phyloP scores from a whole-genome alignment of 2,888 invertebrate genomes.

The Aelia acuminata region DNA sequence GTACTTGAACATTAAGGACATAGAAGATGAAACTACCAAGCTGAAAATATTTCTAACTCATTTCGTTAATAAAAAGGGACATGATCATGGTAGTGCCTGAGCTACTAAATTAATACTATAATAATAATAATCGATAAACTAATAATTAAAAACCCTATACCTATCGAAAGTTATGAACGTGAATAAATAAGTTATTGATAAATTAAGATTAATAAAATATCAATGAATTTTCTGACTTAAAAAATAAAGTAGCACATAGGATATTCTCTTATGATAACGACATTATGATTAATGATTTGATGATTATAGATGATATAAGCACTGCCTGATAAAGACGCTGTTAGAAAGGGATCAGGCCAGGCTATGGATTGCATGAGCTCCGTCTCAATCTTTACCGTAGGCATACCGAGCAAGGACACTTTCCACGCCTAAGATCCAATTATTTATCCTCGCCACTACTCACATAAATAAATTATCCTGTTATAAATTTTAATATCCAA shows the following conservation, averaged over 20 bases:
- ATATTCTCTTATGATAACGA: too few species aligned
- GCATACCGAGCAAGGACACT: conserved; percentile 49
- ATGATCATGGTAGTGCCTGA: too few species aligned
- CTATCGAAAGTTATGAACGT: too few species aligned
- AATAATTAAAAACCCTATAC: too few species aligned
- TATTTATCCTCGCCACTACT: neutral
- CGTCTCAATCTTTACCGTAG: conserved; percentile 1
- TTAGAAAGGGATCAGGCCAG: neutral
- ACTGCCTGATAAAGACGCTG: neutral
- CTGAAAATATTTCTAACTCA: too few species aligned
- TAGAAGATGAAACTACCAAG: too few species aligned
- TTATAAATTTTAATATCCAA: neutral
- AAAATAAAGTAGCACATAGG: neutral
- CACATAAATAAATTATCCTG: neutral
- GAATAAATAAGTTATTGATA: too few species aligned
- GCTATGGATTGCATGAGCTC: neutral
- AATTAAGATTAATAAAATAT: too few species aligned
- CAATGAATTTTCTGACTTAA: neutral
- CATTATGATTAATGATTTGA: neutral
- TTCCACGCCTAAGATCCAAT: neutral
- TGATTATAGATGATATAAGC: neutral
- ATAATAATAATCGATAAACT: too few species aligned
- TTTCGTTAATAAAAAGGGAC: too few species aligned
- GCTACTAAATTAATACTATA: too few species aligned
- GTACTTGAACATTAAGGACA: too few species aligned